These are phyloP conservation scores for Portevinia maculata DNA, from an alignment of 2,888 invertebrate genomes.

Conservation along the genomic window DNA sequence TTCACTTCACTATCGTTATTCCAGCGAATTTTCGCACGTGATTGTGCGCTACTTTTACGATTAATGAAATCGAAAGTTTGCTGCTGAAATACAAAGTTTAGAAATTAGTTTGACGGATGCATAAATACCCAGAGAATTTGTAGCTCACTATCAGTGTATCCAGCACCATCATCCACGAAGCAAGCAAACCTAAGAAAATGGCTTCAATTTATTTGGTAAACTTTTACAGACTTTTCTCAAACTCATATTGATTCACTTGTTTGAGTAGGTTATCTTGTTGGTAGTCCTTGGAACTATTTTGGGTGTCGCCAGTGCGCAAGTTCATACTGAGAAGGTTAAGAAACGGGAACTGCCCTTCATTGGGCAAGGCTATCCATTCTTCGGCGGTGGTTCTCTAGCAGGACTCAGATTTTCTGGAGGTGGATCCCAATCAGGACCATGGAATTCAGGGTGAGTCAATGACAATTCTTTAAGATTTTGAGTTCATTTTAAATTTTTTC, in stretches of 20 bases:
- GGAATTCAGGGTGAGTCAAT: constrained; percentile 49
- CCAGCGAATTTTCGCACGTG: constrained; percentile 44
- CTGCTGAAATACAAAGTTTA: not conserved
- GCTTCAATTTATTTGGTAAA: constrained; percentile 62
- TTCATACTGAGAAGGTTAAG: constrained; percentile 47
- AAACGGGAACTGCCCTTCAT: constrained; percentile 64
- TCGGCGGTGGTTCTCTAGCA: constrained; percentile 44
- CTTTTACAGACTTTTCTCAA: not conserved
- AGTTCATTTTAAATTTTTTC: not conserved
- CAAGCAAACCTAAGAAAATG: constrained; percentile 65
- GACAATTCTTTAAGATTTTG: not conserved
- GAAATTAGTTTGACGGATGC: constrained; percentile 29
- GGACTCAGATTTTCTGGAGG: constrained; percentile 40
- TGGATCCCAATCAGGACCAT: constrained; percentile 38
- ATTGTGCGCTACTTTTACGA: constrained; percentile 38
- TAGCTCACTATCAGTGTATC: constrained; percentile 32
- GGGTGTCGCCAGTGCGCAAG: not conserved
- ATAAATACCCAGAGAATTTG: constrained; percentile 52
- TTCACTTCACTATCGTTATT: constrained; percentile 38
- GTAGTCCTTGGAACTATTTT: constrained; percentile 27
- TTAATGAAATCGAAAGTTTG: constrained; percentile 59
- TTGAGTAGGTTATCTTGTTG: constrained; percentile 47
- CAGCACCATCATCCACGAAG: constrained; percentile 40
- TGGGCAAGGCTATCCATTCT: constrained; percentile 58
- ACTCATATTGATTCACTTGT: not conserved